These are phyloP conservation scores for Lepidocolaptes lacrymiger DNA, from an alignment of 2,797 vertebrate species.

Conservation along the genomic window DNA sequence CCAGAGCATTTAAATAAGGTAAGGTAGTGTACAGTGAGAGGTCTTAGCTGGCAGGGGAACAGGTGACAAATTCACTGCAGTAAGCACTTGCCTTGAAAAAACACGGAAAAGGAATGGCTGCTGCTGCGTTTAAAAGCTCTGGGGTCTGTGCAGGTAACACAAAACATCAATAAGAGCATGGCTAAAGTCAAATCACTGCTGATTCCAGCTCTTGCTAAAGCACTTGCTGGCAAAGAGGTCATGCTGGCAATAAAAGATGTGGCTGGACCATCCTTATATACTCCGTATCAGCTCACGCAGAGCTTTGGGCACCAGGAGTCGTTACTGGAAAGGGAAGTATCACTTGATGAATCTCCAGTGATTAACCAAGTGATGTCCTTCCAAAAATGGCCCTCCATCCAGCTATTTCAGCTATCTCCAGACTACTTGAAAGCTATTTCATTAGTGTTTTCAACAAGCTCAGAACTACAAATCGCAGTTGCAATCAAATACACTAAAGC, in stretches of 20 bases:
- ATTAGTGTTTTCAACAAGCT: neutral
- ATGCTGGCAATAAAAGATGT: neutral
- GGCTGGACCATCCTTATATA: neutral
- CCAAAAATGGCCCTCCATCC: neutral
- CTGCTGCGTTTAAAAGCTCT: neutral
- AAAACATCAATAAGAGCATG: accelerated
- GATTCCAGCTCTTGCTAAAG: neutral
- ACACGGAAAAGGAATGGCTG: neutral
- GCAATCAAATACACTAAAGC: accelerated
- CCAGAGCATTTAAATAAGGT: neutral
- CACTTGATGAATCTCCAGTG: neutral
- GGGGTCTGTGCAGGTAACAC: neutral
- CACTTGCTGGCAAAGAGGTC: neutral
- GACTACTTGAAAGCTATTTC: neutral
- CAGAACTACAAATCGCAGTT: neutral
- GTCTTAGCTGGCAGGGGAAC: neutral
- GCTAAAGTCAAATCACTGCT: neutral
- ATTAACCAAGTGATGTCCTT: neutral
- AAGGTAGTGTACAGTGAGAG: neutral
- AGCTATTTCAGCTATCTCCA: neutral
- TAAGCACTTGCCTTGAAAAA: neutral
- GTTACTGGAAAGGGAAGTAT: neutral
- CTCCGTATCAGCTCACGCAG: neutral
- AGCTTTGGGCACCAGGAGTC: neutral
- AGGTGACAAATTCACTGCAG: neutral